Percentiles rank a stretch among this genome's conserved stretches.
Conservation (phyloP, 2,113 vertebrate genomes). For the Vidua chalybeata region DNA sequence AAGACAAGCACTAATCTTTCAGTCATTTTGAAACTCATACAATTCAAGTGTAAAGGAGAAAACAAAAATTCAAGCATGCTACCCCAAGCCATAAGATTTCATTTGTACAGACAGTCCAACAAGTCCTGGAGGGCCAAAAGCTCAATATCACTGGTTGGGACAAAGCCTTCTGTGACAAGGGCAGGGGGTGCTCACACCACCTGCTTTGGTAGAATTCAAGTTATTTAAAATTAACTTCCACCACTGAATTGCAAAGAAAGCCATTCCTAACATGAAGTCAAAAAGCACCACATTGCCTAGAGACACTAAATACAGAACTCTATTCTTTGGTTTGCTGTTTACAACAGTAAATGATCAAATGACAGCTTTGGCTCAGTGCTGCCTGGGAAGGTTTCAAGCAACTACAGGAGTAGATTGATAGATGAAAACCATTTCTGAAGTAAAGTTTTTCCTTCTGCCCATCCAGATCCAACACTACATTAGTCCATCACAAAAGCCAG, state of each 20-base stretch:
- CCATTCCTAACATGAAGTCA: neutral
- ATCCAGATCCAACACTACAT: neutral
- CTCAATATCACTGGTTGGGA: fast-evolving
- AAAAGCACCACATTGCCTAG: neutral
- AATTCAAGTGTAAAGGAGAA: neutral
- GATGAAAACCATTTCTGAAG: neutral
- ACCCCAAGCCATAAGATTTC: neutral
- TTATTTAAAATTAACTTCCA: neutral
- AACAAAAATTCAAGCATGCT: neutral
- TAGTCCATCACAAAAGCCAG: neutral
- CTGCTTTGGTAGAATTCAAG: neutral
- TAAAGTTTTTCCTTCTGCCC: neutral
- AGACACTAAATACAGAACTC: neutral
- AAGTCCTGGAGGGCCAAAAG: neutral
- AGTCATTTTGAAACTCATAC: neutral
- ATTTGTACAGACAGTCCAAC: neutral
- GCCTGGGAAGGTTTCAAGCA: neutral
- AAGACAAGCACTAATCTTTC: neutral
- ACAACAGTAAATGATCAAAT: neutral
- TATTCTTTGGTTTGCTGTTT: neutral
- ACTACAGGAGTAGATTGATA: neutral
- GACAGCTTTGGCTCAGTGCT: neutral
- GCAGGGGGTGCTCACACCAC: neutral
- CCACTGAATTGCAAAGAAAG: neutral
- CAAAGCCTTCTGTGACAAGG: neutral